Conservation (phyloP, 2,113 vertebrate genomes). For the Kryptolebias marmoratus region DNA sequence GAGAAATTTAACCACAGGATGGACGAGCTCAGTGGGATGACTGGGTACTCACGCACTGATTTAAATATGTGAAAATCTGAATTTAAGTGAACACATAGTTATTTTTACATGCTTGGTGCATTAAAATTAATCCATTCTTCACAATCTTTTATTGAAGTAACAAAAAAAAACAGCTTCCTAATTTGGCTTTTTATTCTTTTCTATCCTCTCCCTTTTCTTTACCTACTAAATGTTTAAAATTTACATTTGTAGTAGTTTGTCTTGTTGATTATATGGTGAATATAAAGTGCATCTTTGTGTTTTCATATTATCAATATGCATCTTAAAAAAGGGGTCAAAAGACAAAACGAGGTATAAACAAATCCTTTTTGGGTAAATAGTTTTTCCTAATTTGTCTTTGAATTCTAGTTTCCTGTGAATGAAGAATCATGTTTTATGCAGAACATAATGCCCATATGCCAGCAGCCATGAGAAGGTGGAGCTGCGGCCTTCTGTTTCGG, state of each 20-base stretch:
- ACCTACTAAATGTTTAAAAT: neutral
- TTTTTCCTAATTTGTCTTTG: neutral
- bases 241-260: neutral
- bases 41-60: neutral
- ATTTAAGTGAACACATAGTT: neutral
- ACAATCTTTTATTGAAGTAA: too few species aligned
- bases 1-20: slow-evolving; percentile 12
- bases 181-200: too few species aligned
- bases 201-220: too few species aligned
- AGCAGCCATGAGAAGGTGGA: slow-evolving; percentile 36
- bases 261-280: neutral
- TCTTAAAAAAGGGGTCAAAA: slow-evolving; percentile 6
- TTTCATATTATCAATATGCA: neutral
- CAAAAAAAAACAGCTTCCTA: neutral
- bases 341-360: slow-evolving; percentile 1
- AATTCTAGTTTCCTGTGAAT: neutral
- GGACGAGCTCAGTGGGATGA: slow-evolving; percentile 14
- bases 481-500: slow-evolving; percentile 51
- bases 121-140: neutral
- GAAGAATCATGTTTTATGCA: slow-evolving; percentile 36
- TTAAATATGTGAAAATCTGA: neutral
- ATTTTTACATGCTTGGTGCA: neutral
- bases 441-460: slow-evolving; percentile 18
- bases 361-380: slow-evolving; percentile 8
- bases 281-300: neutral